Evolutionary conservation across 1,140 invertebrate species (phyloP).

Genomic region (Diplogasteroides magnus): DNA sequence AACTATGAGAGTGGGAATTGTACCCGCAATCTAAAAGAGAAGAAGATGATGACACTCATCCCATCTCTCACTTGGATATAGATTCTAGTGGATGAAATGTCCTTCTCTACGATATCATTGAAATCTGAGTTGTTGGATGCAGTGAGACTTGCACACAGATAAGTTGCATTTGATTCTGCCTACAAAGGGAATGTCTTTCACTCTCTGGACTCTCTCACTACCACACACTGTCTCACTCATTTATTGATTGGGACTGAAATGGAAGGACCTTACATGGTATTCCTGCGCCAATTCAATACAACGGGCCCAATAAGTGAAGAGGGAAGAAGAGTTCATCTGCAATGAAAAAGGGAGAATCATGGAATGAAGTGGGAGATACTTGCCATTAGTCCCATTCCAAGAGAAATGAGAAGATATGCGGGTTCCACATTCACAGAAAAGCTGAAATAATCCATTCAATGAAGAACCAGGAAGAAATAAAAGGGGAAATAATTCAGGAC

Average conservation of each 20-base stretch:
- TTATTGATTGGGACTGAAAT: neutral
- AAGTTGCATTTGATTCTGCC: neutral
- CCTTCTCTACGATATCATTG: neutral
- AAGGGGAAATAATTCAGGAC: no score
- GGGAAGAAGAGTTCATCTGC: constrained; percentile 10
- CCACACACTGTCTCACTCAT: neutral
- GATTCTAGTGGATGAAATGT: neutral
- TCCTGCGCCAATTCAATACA: constrained; percentile 22
- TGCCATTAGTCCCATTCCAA: constrained; percentile 13
- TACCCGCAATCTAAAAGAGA: neutral
- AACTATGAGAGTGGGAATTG: neutral
- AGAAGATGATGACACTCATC: neutral
- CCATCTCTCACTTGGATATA: neutral
- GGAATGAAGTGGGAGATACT: neutral
- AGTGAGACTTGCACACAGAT: neutral
- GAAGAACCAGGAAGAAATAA: no score
- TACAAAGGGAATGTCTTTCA: no score
- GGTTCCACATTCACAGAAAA: constrained; percentile 19
- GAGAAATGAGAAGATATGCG: constrained; percentile 9
- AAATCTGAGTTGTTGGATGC: neutral
- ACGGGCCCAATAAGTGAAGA: constrained; percentile 30
- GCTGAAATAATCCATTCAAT: constrained; percentile 20
- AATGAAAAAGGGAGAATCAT: neutral
- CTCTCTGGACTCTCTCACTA: no score
- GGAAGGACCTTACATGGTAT: neutral